Base-by-base conservation (phyloP, 2,888 invertebrate species). In the Yponomeuta malinellus region DNA sequence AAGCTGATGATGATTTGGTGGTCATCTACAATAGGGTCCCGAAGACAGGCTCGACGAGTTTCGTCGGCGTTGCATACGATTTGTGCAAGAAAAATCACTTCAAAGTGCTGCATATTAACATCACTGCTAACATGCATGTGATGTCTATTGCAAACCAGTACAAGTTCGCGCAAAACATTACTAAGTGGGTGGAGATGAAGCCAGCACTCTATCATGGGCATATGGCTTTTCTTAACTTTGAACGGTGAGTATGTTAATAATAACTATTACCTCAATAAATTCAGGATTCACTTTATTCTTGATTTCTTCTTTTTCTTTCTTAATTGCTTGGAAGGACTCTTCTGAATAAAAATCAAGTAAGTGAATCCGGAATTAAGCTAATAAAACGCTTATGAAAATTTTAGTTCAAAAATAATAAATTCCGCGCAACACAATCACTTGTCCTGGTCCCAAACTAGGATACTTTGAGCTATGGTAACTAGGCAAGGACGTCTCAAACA, bases 121-220 rank as follows among this genome's bases (percentile, higher is more conserved):
- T 98, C 71, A 98, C 98, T 1, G 97, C 97, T 73, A 99, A 99
- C 86, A 96, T 96, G 93, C 98, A 98, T 90, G 96, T 97, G n/a
- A 94, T 99, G 84, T 97, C 98, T 10, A 92, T 98, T 74, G 94
- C 96, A 72, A 99, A 99, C 92, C 99, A 99, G 84, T 93, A 94
- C 74, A 93, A 96, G 80, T 98, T 99, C 90, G 97, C 96, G 75
- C 95, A 95, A 77, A 99, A 99, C 87, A 94, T 99, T 69, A 96
- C 97, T 1, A 93, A 94, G 73, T 99, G 99, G 99, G 92, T 94
- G 76, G 94, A 94, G 71, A 95, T 97, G 88, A 97, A 98, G 85
- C 99, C 99, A 66, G 98, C 98, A 0, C 93, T 99, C 71, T 99
- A 98, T 88, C 99, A 99, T 88, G 99, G 99, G 0, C 99, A 99